These are phyloP conservation scores for Batillaria attramentaria DNA, from an alignment of 1,140 invertebrate genomes.

Conservation along the genomic window DNA sequence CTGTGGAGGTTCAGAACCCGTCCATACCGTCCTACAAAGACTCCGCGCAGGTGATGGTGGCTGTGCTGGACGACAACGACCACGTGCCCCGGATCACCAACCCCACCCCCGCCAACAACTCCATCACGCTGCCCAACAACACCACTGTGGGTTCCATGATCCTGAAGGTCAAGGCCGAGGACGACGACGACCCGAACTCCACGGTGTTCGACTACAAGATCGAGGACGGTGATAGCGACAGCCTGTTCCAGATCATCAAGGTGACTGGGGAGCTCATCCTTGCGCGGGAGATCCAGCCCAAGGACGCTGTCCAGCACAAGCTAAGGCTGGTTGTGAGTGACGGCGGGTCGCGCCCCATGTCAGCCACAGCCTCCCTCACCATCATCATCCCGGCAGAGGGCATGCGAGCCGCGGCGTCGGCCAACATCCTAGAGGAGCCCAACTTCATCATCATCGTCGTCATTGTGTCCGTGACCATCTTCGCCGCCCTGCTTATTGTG, in stretches of 20 bases:
- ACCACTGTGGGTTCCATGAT: constrained; percentile 46
- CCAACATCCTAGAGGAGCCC: constrained; percentile 20
- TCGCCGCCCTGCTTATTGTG: constrained; percentile 32
- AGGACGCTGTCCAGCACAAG: constrained; percentile 29
- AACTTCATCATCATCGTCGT: constrained; percentile 41
- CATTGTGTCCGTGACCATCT: constrained; percentile 31
- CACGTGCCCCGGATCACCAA: constrained; percentile 81
- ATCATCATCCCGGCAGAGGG: constrained; percentile 26
- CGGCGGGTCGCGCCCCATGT: not conserved
- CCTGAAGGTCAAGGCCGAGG: constrained; percentile 49
- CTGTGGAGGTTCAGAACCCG: constrained; percentile 80
- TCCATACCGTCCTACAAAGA: constrained; percentile 76
- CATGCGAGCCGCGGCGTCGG: constrained; percentile 4
- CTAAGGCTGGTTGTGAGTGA: constrained; percentile 30
- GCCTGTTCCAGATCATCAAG: constrained; percentile 89
- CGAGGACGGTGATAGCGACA: constrained; percentile 72
- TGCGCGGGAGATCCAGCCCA: constrained; percentile 73
- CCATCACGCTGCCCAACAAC: constrained; percentile 49
- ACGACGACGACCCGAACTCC: constrained; percentile 54
- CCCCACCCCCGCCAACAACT: constrained; percentile 54
- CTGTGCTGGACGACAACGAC: constrained; percentile 87
- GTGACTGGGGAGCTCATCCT: constrained; percentile 89
- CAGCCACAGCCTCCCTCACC: constrained; percentile 16
- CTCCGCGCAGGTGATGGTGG: constrained; percentile 71
- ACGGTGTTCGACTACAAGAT: constrained; percentile 52